These are phyloP conservation scores for Litoditis marina DNA, from an alignment of 2,888 invertebrate species.

Conservation along the genomic window DNA sequence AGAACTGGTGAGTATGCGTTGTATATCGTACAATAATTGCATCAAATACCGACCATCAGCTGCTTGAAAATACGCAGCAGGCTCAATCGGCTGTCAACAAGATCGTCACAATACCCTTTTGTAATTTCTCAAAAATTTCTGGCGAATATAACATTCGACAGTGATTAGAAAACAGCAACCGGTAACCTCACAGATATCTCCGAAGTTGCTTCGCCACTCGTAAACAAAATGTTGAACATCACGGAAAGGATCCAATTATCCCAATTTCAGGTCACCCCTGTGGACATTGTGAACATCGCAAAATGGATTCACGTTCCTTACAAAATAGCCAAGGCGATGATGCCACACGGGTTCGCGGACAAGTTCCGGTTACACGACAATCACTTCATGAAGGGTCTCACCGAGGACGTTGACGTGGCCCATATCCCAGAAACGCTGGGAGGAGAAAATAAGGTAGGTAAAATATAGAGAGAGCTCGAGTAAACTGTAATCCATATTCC, in stretches of 20 bases:
- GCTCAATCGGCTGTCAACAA: neutral
- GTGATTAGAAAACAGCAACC: too few species aligned
- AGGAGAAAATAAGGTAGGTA: slow-evolving; percentile 49
- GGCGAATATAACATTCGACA: too few species aligned
- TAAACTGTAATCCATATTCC: too few species aligned
- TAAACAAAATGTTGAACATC: too few species aligned
- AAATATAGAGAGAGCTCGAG: too few species aligned
- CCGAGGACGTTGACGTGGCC: slow-evolving; percentile 47
- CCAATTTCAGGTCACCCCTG: slow-evolving; percentile 46
- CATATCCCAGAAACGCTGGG: slow-evolving; percentile 57
- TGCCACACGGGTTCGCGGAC: slow-evolving; percentile 60
- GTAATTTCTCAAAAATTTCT: too few species aligned
- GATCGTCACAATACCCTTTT: too few species aligned
- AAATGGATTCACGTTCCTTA: slow-evolving; percentile 61
- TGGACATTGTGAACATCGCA: slow-evolving; percentile 59
- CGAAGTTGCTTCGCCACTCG: too few species aligned
- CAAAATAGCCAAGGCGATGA: slow-evolving; percentile 51
- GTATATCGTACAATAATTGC: neutral
- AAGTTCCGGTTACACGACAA: slow-evolving; percentile 56
- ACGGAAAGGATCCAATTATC: too few species aligned
- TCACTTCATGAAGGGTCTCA: slow-evolving; percentile 49
- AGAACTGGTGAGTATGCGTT: slow-evolving; percentile 49
- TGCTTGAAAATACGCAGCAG: neutral
- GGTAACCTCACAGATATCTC: too few species aligned
- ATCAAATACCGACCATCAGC: neutral